Evolutionary conservation across 2,797 vertebrate genomes (phyloP), one percentile per base, ranked within the genome.

Genomic region (Brotula barbata): DNA sequence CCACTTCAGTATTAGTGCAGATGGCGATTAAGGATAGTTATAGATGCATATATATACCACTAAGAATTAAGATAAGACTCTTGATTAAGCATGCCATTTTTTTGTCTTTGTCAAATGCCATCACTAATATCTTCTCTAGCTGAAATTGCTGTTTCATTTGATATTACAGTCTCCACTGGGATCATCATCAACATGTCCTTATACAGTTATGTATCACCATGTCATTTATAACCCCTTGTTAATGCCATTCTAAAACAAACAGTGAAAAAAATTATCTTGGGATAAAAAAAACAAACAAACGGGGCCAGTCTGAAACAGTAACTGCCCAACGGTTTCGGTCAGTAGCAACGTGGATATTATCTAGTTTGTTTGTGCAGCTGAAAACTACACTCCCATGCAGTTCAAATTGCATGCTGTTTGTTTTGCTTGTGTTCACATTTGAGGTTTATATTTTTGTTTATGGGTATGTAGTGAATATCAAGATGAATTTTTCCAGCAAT

Each of bases 21-120:
- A 70, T 16, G 25, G 21, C 37, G 23, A 72, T 67, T 62, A 64
- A 54, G 16, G 50, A 42, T 41, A 62, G 43, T 62, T 63, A 62
- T 49, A 21, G 22, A 55, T 39, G 37, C 33, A 67, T 15, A 23
- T 14, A 1, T 2, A 19, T 21, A n/a, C 9, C n/a, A n/a, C n/a
- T n/a, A n/a, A n/a, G n/a, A n/a, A n/a, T n/a, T n/a, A n/a, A n/a
- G n/a, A n/a, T n/a, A n/a, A n/a, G n/a, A n/a, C n/a, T n/a, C n/a
- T 28, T 28, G 7, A 28, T 28, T 28, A 3, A 28, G 7, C 7
- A 28, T 4, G 7, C 7, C 25, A 28, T 28, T 28, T 28, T 28
- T 28, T 28, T 28, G 25, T 28, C 7, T 28, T 28, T 28, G 3
- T 28, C 25, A 28, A 28, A 28, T 28, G 7, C 7, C 25, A 28